Evolutionary conservation across 2,113 vertebrate genomes (phyloP).

Genomic region (Lutjanus erythropterus): DNA sequence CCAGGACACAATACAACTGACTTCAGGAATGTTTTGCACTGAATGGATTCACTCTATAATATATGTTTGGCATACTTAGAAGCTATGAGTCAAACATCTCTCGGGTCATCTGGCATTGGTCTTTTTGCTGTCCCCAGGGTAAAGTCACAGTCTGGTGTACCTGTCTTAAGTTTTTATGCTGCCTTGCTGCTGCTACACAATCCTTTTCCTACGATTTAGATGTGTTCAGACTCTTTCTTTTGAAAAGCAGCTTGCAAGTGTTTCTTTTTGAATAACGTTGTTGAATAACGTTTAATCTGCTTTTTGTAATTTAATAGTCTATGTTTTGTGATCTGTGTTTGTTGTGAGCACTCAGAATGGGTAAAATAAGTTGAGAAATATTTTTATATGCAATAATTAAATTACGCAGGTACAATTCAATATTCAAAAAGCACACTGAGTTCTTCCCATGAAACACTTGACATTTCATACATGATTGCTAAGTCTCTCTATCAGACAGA

Average conservation of each 20-base stretch:
- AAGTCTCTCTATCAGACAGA: not conserved
- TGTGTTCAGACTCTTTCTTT: constrained; percentile 2
- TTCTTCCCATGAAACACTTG: not conserved
- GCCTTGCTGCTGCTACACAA: not conserved
- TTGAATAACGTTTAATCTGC: not conserved
- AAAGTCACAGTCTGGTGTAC: not conserved
- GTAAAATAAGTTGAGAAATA: not conserved
- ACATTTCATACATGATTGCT: not conserved
- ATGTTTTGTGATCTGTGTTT: not conserved
- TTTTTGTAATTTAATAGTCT: not conserved
- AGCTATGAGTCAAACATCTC: not conserved
- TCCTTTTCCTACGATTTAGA: not conserved
- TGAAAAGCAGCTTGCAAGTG: not conserved
- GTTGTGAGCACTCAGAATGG: not conserved
- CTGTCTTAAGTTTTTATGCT: constrained; percentile 6
- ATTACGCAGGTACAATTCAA: not conserved
- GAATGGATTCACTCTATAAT: constrained; percentile 9
- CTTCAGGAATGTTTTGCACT: not conserved
- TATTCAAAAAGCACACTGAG: not conserved
- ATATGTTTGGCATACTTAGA: not conserved
- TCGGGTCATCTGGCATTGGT: not conserved
- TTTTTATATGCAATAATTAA: not conserved
- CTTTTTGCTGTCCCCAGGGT: not conserved
- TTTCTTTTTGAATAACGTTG: not conserved
- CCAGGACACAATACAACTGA: not conserved